These are phyloP conservation scores for Ramphastos sulfuratus DNA, from an alignment of 2,113 vertebrate species.

Conservation along the genomic window DNA sequence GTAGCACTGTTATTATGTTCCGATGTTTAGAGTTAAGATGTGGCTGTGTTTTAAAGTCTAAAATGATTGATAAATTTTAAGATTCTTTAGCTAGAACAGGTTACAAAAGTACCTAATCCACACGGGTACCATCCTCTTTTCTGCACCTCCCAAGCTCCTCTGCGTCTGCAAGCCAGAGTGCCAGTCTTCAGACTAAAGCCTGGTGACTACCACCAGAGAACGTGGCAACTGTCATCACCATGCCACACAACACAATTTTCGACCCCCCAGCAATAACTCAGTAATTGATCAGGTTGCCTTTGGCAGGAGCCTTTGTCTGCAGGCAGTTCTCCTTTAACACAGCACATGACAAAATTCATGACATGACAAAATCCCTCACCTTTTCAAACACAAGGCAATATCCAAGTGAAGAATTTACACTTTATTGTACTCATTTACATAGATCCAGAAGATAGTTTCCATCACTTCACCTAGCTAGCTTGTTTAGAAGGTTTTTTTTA, in stretches of 20 bases:
- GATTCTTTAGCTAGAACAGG: background rate
- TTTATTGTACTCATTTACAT: slow-evolving; percentile 74
- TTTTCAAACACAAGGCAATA: background rate
- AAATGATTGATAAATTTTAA: background rate
- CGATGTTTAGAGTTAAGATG: background rate
- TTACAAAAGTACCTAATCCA: background rate
- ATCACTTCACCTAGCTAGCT: slow-evolving; percentile 41
- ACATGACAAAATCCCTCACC: background rate
- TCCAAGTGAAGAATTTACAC: slow-evolving; percentile 33
- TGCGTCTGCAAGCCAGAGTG: background rate
- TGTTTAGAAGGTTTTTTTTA: background rate
- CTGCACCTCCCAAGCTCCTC: background rate
- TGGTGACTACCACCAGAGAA: background rate
- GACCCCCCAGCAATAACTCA: background rate
- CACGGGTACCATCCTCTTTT: background rate
- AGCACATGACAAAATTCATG: background rate
- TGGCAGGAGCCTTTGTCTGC: background rate
- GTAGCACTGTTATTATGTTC: background rate
- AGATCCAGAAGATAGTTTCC: slow-evolving; percentile 26
- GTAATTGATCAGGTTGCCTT: background rate
- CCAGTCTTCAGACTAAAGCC: background rate
- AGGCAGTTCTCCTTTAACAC: background rate
- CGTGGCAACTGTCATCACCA: background rate
- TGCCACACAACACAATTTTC: background rate
- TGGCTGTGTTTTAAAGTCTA: background rate